These are phyloP conservation scores for Papilio protenor DNA, from an alignment of 2,888 invertebrate species.

Conservation along the genomic window DNA sequence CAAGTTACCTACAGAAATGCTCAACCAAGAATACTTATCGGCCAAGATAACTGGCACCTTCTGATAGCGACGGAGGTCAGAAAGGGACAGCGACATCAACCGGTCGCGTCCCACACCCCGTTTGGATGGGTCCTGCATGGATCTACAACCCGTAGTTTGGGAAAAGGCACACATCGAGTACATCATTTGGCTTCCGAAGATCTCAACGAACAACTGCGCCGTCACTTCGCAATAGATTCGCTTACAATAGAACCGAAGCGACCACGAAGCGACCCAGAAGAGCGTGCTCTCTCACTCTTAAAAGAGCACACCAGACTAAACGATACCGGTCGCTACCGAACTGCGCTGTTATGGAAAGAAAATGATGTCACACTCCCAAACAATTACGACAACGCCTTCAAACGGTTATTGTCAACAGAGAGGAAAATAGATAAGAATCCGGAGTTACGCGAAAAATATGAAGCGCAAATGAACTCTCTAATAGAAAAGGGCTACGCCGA, in stretches of 20 bases:
- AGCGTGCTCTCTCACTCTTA: neutral
- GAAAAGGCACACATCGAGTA: neutral
- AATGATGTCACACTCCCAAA: constrained; percentile 19
- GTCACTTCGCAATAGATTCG: neutral
- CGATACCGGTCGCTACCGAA: constrained; percentile 3
- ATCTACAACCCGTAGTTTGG: neutral
- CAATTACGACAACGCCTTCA: constrained; percentile 25
- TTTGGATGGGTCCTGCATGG: constrained; percentile 45
- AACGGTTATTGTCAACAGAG: constrained; percentile 15
- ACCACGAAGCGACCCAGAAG: constrained; percentile 33
- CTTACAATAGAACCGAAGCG: neutral
- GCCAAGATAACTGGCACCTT: constrained; percentile 45
- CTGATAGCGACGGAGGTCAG: constrained; percentile 28
- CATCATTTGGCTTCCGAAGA: neutral
- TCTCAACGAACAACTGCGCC: neutral
- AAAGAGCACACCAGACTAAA: constrained; percentile 1
- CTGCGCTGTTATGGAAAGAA: constrained; percentile 27
- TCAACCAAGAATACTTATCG: constrained; percentile 27
- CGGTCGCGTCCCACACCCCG: constrained; percentile 43
- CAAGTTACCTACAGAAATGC: constrained; percentile 10
- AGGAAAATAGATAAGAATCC: constrained; percentile 21
- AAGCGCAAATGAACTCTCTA: neutral
- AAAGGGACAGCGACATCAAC: constrained; percentile 31
- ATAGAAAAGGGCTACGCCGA: constrained; percentile 37
- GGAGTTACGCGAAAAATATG: constrained; percentile 29